Evolutionary conservation across 2,797 vertebrate genomes (phyloP).

Genomic region (Sebastes kiyomatsui): DNA sequence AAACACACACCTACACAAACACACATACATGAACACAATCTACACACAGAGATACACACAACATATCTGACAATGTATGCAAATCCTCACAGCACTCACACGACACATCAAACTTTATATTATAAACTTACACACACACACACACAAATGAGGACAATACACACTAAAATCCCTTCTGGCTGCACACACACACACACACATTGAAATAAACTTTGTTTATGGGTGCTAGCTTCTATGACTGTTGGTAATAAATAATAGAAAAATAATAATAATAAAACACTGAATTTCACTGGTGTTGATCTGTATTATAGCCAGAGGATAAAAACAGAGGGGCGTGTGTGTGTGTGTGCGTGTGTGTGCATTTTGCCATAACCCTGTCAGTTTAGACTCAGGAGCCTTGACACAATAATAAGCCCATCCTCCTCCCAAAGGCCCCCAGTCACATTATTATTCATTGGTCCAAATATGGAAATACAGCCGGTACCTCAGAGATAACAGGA

Average conservation of each 20-base stretch:
- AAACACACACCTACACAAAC: not conserved
- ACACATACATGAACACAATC: not conserved
- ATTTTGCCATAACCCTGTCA: slow-evolving; percentile 51
- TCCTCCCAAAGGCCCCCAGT: slow-evolving; percentile 37
- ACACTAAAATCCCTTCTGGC: not conserved
- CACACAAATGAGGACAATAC: not conserved
- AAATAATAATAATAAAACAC: slow-evolving; percentile 20
- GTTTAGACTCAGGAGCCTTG: slow-evolving; percentile 30
- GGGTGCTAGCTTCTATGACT: not conserved
- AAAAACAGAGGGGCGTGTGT: not conserved
- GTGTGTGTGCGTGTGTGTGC: not conserved
- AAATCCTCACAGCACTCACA: slow-evolving; percentile 3
- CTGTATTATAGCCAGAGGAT: slow-evolving; percentile 33
- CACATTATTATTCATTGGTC: slow-evolving; percentile 51
- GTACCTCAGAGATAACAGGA: slow-evolving; percentile 35
- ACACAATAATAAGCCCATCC: slow-evolving; percentile 58
- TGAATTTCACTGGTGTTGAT: slow-evolving; percentile 32
- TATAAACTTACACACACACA: not conserved
- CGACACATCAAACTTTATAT: not conserved
- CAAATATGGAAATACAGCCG: slow-evolving; percentile 55
- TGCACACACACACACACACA: not conserved
- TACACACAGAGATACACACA: not conserved
- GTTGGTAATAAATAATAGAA: slow-evolving; percentile 20
- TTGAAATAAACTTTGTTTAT: slow-evolving; percentile 25
- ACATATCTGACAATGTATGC: slow-evolving; percentile 13